These are phyloP conservation scores for Ceratoteleas bidentatus DNA, from an alignment of 1,140 invertebrate species.

Conservation along the genomic window DNA sequence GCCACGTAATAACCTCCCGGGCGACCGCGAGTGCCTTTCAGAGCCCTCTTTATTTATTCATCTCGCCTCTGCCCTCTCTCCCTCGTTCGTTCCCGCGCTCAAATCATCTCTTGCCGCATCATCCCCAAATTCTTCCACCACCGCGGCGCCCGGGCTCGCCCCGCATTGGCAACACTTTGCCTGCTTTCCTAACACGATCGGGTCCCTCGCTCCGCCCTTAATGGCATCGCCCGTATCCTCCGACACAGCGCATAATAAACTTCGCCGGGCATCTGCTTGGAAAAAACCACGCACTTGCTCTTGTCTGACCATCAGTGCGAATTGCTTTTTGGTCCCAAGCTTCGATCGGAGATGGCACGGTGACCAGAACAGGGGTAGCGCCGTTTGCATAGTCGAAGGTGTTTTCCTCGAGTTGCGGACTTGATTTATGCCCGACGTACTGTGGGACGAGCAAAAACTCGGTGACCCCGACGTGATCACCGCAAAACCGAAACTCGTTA, in stretches of 20 bases:
- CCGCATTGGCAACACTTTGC: conserved; percentile 62
- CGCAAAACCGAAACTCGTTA: too few relatives aligned
- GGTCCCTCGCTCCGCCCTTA: conserved; percentile 62
- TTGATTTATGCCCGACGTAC: too few relatives aligned
- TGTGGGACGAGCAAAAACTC: too few relatives aligned
- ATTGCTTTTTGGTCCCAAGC: conserved; percentile 12
- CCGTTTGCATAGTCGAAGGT: not conserved
- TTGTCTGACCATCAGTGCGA: conserved; percentile 31
- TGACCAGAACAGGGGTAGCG: too few relatives aligned
- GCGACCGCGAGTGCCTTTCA: conserved; percentile 75
- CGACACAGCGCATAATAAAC: conserved; percentile 53
- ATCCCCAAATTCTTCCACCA: conserved; percentile 63
- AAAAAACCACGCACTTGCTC: conserved; percentile 26
- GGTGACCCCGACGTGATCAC: too few relatives aligned
- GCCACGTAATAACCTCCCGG: conserved; percentile 78
- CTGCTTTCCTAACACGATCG: conserved; percentile 53
- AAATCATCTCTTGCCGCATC: conserved; percentile 57
- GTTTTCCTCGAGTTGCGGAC: too few relatives aligned
- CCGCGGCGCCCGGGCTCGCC: conserved; percentile 34
- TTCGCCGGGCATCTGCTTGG: conserved; percentile 35
- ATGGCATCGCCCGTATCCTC: conserved; percentile 53
- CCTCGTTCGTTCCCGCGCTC: conserved; percentile 50
- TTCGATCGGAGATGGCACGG: too few relatives aligned
- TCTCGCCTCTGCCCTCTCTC: conserved; percentile 74
- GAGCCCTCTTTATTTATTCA: conserved; percentile 81